Evolutionary conservation across 2,888 invertebrate species (phyloP), one percentile per base, ranked within the genome.

Genomic region (Tenthredo distinguenda): DNA sequence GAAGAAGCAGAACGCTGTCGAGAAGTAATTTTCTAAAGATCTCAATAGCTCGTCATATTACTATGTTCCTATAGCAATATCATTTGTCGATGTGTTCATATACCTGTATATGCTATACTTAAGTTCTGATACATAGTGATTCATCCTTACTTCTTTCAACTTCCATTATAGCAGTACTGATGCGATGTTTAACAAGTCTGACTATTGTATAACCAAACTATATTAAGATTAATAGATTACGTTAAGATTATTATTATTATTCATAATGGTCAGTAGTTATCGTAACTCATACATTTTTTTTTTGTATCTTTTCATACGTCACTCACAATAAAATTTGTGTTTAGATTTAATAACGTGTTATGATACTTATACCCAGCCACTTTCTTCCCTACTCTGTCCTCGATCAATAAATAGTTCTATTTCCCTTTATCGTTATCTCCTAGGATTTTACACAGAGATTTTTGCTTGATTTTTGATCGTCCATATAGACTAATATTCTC

Each of bases 21-120:
- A 58, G 18, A 81, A 81, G 62, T 81, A 62, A 62, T 81, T 81
- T 79, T 9, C 21, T 9, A 40, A 62, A 81, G 15, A 40, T 74
- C 21, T 26, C 3, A 40, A 21, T 74, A 43, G 21, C n/a, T 77
- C 26, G 6, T 40, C 10, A 9, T 50, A 34, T 7, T 55, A 12
- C 15, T n/a, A 43, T 40, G 72, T 74, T 43, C 43, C 37, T 74
- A 43, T 43, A n/a, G 72, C 72, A 21, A 43, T 74, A 40, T 72
- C 10, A n/a, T 26, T 26, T 34, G 34, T 68, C 34, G 18, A 26
- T 34, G 68, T 58, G 58, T 58, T n/a, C 5, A 58, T n/a, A 26
- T 65, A 65, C n/a, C 26, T 68, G 3, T n/a, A 62, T n/a, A n/a
- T 62, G 21, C 18, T 15, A 15, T 62, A 21, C 26, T 26, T 3